Base-by-base conservation (phyloP, 2,888 invertebrate genomes). In the Peribatodes rhomboidaria region DNA sequence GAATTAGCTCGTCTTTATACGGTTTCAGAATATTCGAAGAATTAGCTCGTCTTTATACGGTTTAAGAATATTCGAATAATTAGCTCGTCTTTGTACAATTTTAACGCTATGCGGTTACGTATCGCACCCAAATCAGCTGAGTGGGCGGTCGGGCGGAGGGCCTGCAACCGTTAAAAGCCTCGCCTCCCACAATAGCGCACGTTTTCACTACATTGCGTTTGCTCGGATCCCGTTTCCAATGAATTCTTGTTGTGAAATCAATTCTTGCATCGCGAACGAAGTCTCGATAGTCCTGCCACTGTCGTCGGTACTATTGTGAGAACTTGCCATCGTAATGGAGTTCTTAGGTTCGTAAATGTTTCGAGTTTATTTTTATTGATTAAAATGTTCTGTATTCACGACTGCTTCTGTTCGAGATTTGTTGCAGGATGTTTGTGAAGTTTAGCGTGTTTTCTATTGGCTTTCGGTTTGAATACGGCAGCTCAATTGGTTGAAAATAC, bases 181-280 rank as follows among this genome's bases (percentile, higher is more conserved):
- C 79, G 77, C 74, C 73, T 77, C 73, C 72, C 72, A 86, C 83
- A 87, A 87, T 82, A 81, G 84, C 82, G 80, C 85, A 86, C 88
- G 87, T 85, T 88, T 86, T 80, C 87, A 82, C 80, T 85, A 86
- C 86, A 85, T 84, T 85, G 85, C 86, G 79, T 86, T 84, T 83
- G 78, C 79, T 75, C 67, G 76, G 79, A 83, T 85, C 82, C 82
- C 82, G 83, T 85, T 86, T 79, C 80, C 81, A 84, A 86, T 87
- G 85, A 86, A 86, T 85, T 87, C 83, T 80, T 79, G 82, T 77
- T 76, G 76, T 74, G 74, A 79, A 83, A 84, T 84, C 79, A 75
- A 73, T 79, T 70, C 69, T 70, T 71, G 73, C 63, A 67, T 72
- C 71, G 63, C 55, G 67, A 68, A 59, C 50, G n/a, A 35, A 50